A percentile compares a stretch with the other conserved stretches of the same genome.
Conservation (phyloP, 2,797 vertebrate genomes). For the Pangasius djambal region DNA sequence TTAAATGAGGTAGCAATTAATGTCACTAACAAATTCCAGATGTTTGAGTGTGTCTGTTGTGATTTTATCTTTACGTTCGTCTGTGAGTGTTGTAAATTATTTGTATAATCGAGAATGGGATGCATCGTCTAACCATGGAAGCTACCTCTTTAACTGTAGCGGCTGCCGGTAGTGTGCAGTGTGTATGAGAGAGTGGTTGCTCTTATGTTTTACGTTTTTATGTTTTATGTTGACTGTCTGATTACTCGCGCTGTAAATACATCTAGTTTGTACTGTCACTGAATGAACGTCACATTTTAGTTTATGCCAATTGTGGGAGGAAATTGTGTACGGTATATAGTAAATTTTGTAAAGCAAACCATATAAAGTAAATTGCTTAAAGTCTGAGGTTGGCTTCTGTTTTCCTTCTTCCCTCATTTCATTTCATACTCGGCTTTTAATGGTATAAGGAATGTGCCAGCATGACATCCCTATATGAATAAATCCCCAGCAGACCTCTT, state of each 20-base stretch:
- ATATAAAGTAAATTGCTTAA: slow-evolving; percentile 71
- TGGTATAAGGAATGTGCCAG: neutral
- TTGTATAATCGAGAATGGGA: slow-evolving; percentile 86
- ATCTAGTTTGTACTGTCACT: slow-evolving; percentile 82
- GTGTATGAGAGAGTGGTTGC: slow-evolving; percentile 76
- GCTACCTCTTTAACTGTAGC: slow-evolving; percentile 95
- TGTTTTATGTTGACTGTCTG: slow-evolving; percentile 70
- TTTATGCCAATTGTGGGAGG: slow-evolving; percentile 87
- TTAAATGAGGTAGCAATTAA: slow-evolving; percentile 77
- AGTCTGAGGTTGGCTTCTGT: slow-evolving; percentile 40
- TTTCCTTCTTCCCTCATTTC: neutral
- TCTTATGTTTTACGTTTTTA: neutral
- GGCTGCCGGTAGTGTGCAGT: slow-evolving; percentile 89
- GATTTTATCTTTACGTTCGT: slow-evolving; percentile 28
- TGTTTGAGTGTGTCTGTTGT: slow-evolving; percentile 50
- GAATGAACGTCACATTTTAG: slow-evolving; percentile 80
- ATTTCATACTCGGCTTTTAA: neutral
- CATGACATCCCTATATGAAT: neutral
- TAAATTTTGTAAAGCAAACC: slow-evolving; percentile 88
- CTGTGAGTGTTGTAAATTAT: slow-evolving; percentile 85
- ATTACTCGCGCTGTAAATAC: slow-evolving; percentile 83
- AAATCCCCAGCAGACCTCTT: neutral
- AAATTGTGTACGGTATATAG: slow-evolving; percentile 89
- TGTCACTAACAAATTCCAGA: slow-evolving; percentile 85
- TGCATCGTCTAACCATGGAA: slow-evolving; percentile 89